Evolutionary conservation across 2,113 vertebrate species (phyloP), one percentile per base, ranked within the genome.

Genomic region (Mirounga angustirostris): DNA sequence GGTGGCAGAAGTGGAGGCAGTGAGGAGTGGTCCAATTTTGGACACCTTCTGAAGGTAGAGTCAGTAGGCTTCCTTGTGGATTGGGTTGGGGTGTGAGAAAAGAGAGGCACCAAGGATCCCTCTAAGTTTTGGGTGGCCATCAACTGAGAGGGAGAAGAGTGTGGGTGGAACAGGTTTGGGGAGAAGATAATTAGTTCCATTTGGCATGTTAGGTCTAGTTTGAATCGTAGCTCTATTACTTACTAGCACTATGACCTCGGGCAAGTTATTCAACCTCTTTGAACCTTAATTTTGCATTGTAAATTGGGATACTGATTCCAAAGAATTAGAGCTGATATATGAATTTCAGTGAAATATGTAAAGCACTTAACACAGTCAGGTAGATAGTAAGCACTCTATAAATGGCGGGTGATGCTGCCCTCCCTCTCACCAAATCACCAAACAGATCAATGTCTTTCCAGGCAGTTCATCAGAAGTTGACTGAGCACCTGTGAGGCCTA

Each of bases 161-260:
- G 94, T 95, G 80, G 89, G 87, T 79, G 87, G 87, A 95, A 94
- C 85, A 94, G 84, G 93, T 85, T 83, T 86, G 80, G 89, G 89
- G 58, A 89, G 81, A 94, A 94, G 80, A 36, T 30, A 94, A 95
- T 63, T 46, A 94, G 96, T 97, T 85, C 89, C n/a, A 78, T 11
- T 79, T 89, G 82, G 84, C 97, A 58, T 94, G 95, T 97, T 92
- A 96, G 85, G 80, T 95, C 97, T 97, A 85, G 95, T 89, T 90
- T 88, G 94, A 96, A 94, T 30, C 7, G 30, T 40, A 82, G 74
- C 69, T 89, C 59, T 84, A 63, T 93, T 81, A 54, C 81, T 90
- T 84, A 94, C 54, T n/a, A 89, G 97, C 71, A 85, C 50, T 92
- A 79, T 92, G 95, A 86, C 93, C 26, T 59, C 81, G 61, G 93